Percentiles rank a stretch among this genome's conserved stretches.
These are phyloP conservation scores for Leptinotarsa defecta DNA, from an alignment of 1,140 invertebrate species.

Conservation along the genomic window DNA sequence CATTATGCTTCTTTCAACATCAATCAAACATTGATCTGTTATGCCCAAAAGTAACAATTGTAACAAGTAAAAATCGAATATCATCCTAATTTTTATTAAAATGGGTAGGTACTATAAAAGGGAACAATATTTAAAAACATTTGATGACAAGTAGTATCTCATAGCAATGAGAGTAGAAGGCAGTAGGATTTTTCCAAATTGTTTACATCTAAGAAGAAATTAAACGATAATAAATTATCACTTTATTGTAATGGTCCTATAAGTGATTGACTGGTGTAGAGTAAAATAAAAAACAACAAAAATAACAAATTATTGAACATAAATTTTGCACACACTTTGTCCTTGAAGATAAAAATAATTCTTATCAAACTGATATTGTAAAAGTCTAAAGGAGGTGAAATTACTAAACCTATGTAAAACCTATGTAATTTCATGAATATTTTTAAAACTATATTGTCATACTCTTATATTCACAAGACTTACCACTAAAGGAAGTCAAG, in stretches of 20 bases:
- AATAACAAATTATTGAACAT: not conserved
- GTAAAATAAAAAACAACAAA: conserved; percentile 15
- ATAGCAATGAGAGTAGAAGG: conserved; percentile 15
- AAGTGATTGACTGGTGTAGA: conserved; percentile 3
- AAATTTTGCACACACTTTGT: not conserved
- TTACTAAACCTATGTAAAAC: too few relatives aligned
- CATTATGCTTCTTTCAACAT: too few relatives aligned
- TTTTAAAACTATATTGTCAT: too few relatives aligned
- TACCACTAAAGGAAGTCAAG: not conserved
- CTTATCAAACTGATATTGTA: too few relatives aligned
- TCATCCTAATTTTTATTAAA: conserved; percentile 40
- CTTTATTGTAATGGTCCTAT: conserved; percentile 28
- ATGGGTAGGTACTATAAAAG: conserved; percentile 44
- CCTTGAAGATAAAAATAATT: not conserved
- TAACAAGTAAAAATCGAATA: too few relatives aligned
- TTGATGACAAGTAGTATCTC: conserved; percentile 13
- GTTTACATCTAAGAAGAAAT: conserved; percentile 20
- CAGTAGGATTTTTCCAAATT: conserved; percentile 10
- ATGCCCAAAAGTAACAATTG: too few relatives aligned
- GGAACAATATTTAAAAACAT: conserved; percentile 38
- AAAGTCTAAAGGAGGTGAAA: too few relatives aligned
- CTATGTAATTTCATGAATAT: too few relatives aligned
- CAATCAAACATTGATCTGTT: too few relatives aligned
- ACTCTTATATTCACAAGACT: not conserved
- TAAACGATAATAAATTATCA: conserved; percentile 22